phyloP scores from a whole-genome alignment of 2,113 vertebrate genomes.

The Excalfactoria chinensis region DNA sequence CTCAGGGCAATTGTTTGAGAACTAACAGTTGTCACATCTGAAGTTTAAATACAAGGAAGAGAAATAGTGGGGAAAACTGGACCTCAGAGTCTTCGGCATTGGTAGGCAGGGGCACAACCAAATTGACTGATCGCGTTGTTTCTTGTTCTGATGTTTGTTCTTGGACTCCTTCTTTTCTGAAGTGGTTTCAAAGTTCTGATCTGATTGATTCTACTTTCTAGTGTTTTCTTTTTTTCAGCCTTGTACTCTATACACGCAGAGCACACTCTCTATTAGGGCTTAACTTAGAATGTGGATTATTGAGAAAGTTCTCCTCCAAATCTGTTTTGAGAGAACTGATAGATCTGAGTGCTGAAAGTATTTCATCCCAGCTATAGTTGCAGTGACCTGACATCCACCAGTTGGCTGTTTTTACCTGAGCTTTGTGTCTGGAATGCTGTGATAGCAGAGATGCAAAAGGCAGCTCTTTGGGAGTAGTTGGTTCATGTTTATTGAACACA shows the following conservation, averaged over 20 bases:
- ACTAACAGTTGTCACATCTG: neutral
- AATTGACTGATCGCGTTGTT: neutral
- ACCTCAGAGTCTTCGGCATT: neutral
- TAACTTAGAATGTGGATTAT: neutral
- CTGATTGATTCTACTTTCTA: neutral
- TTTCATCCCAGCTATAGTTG: neutral
- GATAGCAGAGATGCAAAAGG: neutral
- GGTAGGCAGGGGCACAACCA: neutral
- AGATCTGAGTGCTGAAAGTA: neutral
- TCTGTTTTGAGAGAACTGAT: neutral
- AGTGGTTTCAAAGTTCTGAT: neutral
- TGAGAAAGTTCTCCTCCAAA: neutral
- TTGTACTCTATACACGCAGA: neutral
- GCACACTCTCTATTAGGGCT: neutral
- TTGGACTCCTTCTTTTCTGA: neutral
- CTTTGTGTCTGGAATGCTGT: neutral
- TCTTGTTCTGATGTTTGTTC: neutral
- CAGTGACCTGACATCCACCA: rapidly evolving
- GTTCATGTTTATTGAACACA: rapidly evolving
- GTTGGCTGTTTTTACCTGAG: neutral
- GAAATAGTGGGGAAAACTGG: neutral
- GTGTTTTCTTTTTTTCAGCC: neutral
- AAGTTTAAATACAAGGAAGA: neutral
- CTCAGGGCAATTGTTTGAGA: neutral
- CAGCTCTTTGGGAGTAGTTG: neutral